Base-by-base conservation (phyloP, 2,113 vertebrate species). In the mouse (Mus musculus) region DNA sequence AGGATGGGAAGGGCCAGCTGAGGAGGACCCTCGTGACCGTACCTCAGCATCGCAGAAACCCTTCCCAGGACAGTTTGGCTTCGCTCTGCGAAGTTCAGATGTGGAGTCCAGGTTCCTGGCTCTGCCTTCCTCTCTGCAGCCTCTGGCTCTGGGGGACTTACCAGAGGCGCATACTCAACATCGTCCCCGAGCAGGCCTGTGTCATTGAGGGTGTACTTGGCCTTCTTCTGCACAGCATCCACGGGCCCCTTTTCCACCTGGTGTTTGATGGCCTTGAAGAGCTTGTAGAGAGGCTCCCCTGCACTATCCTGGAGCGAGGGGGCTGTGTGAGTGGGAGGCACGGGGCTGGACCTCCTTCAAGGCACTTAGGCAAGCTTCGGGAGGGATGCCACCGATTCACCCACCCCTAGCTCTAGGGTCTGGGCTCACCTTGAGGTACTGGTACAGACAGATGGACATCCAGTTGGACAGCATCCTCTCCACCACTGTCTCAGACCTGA, bases 371-470 rank as follows among this genome's bases (percentile, higher is more conserved):
- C 5, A 4, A 28, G 73, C 1, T 28, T 1, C 0, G 1, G 42
- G 46, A 46, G 2, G 16, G n/a, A 54, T 0, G 16, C 33, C 59
- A 39, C 28, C 26, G 0, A 17, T 28, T 5, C 22, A 3, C 28
- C 26, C 36, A 7, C 7, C 52, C 84, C 22, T 4, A 7, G 4
- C 7, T 59, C 13, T 16, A 0, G 46, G 8, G 12, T 20, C 0
- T 3, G 17, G 5, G 24, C 97, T 80, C 90, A 99, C 99, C 99
- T 99, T 99, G 92, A 99, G 99, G 97, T 99, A 99, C 98, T 99
- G 99, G 97, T 99, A 99, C 63, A 99, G 98, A 98, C 99, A 99
- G 98, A 99, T 99, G 92, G 99, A 99, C 99, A 99, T 99, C 99
- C 99, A 99, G 73, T 99, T 99, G 97, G 99, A 99, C 90, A 99